Base-by-base conservation (phyloP, 2,888 invertebrate genomes). In the Endotricha flammealis region DNA sequence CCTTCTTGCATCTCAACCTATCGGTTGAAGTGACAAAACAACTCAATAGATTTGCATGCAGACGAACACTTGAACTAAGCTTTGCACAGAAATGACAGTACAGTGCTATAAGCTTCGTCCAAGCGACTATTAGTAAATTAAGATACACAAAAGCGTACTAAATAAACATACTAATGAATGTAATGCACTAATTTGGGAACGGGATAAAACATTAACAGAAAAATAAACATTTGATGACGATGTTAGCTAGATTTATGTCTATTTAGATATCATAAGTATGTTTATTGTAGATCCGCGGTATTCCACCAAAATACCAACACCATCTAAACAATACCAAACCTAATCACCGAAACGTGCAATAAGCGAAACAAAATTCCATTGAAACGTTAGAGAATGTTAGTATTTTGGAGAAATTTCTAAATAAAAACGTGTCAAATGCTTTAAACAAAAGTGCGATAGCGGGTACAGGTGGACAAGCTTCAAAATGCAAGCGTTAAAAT, bases 301-400 rank as follows among this genome's bases (percentile, higher is more conserved):
- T 74, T 83, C 65, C 83, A 79, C 85, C 86, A 85, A 86, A 86
- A 86, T 86, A 86, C 86, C 85, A 86, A 86, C 86, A 86, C 86
- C 86, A 70, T 76, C 69, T 72, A 72, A 53, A 55, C 52, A 45
- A 54, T 64, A 63, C 71, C 69, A 63, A 55, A 60, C 56, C 60
- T 64, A 47, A 46, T 57, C 53, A 69, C 49, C 45, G 62, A 57
- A 62, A 63, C 74, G 75, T 75, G 70, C 72, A 65, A 57, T 46
- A 70, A 76, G 66, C 64, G 54, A 60, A n/a, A 50, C 52, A 50
- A 62, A 46, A 57, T 53, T 55, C 46, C 42, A 46, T 57, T 46
- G 46, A 51, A 47, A 53, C 53, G 61, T 78, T 70, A 72, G 68
- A 75, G 57, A 60, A 71, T 76, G 85, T 86, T 83, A 86, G 86